Conservation (phyloP, 2,113 vertebrate genomes). For the Pteruthius melanotis region DNA sequence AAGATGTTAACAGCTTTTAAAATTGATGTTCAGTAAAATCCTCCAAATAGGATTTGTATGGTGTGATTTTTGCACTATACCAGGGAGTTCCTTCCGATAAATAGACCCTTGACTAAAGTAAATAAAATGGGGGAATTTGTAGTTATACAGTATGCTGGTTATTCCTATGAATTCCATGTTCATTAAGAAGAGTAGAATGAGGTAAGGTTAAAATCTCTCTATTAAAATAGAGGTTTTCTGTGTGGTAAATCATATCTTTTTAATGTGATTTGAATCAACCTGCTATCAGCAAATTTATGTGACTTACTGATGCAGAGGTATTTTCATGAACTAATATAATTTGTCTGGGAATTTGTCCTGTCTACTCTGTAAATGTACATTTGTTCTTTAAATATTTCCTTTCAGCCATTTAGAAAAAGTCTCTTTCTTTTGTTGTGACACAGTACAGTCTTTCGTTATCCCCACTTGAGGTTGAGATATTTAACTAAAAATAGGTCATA, state of each 20-base stretch:
- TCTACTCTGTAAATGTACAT: neutral
- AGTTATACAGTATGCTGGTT: neutral
- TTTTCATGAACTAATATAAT: neutral
- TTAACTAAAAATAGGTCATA: conserved; percentile 34
- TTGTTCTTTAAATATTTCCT: neutral
- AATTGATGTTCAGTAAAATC: neutral
- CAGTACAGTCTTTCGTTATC: neutral
- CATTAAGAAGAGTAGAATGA: neutral
- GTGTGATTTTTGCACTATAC: neutral
- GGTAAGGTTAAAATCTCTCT: neutral
- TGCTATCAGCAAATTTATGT: neutral
- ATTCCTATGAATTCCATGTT: neutral
- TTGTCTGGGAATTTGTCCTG: neutral
- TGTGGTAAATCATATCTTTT: neutral
- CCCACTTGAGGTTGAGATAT: neutral
- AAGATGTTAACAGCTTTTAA: neutral
- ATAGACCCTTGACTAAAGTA: neutral
- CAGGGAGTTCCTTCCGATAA: neutral
- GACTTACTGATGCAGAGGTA: neutral
- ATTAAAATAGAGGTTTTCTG: neutral
- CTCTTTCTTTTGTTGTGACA: neutral
- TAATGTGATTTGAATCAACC: neutral
- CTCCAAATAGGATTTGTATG: neutral
- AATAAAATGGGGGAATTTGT: neutral
- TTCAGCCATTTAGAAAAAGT: neutral